Evolutionary conservation across 1,140 invertebrate genomes (phyloP).

Genomic region (Neodiprion lecontei): DNA sequence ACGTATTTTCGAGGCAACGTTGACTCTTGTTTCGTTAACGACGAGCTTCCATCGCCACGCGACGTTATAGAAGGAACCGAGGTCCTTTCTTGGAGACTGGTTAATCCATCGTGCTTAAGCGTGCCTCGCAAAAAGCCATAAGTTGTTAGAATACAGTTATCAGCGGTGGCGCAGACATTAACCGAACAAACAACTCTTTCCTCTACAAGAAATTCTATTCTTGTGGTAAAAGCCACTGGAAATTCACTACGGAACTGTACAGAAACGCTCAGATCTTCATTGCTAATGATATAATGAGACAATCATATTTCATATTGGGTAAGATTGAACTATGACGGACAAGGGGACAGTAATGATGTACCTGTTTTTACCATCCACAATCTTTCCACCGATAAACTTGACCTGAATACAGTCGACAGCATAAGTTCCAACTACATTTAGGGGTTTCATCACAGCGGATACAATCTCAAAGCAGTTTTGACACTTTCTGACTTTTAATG

Average conservation of each 20-base stretch:
- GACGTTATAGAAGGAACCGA: neutral
- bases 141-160: constrained; percentile 32
- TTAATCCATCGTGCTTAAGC: neutral
- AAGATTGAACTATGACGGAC: neutral
- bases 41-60: neutral
- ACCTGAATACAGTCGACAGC: constrained; percentile 18
- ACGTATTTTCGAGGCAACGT: neutral
- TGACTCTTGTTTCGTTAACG: neutral
- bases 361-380: neutral
- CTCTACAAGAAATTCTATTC: constrained; percentile 19
- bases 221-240: constrained; percentile 23
- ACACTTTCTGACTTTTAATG: constrained; percentile 25
- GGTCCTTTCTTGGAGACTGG: neutral
- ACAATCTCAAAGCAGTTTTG: constrained; percentile 17
- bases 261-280: constrained; percentile 14
- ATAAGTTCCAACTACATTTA: constrained; percentile 20
- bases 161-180: constrained; percentile 17
- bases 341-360: neutral
- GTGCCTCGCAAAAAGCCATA: constrained; percentile 10
- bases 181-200: constrained; percentile 10
- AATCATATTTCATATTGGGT: neutral
- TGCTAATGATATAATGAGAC: neutral
- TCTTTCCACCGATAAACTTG: constrained; percentile 22
- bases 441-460: constrained; percentile 12
- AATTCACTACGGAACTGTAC: constrained; percentile 13